Evolutionary conservation across 2,113 vertebrate species (phyloP).

Genomic region (Tachysurus vachellii): DNA sequence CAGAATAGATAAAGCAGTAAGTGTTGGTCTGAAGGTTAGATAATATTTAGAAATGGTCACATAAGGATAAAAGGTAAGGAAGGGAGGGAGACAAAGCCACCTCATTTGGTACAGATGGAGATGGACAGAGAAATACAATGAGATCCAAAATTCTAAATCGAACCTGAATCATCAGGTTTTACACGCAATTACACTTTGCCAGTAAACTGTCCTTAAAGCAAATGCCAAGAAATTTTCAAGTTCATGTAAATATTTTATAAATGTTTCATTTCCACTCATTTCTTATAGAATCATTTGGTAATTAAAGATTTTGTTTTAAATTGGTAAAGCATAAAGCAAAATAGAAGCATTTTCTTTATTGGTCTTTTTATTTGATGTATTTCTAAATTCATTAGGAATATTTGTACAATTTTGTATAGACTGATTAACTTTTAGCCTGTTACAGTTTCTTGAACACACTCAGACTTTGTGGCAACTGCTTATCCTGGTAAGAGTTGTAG

Average conservation of each 20-base stretch:
- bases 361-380: background rate
- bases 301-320: background rate
- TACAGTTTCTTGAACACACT: no score
- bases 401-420: no score
- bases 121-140: background rate
- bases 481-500: no score
- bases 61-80: background rate
- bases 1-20: background rate
- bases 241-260: background rate
- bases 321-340: background rate
- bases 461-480: no score
- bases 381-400: no score
- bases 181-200: background rate
- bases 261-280: background rate
- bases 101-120: background rate
- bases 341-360: background rate
- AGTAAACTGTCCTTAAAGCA: no score
- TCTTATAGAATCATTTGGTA: background rate
- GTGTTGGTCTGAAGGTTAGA: background rate
- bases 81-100: background rate
- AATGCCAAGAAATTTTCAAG: background rate
- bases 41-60: background rate
- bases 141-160: background rate
- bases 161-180: background rate
- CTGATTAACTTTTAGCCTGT: no score